Evolutionary conservation across 1,140 invertebrate genomes (phyloP).

Genomic region (Drosophila jambulina): DNA sequence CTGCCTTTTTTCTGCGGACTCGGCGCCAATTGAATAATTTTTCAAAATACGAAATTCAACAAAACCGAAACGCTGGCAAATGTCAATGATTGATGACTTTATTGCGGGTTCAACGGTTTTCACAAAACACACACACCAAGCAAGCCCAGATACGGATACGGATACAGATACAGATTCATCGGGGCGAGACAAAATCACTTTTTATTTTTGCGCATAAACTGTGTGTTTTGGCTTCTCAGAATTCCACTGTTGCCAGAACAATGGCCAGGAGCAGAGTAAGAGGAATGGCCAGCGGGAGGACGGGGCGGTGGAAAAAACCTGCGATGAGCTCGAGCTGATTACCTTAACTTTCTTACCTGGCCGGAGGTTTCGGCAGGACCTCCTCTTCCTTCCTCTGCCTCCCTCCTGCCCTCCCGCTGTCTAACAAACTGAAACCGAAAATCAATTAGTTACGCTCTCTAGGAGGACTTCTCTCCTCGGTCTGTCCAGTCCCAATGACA

Average conservation of each 20-base stretch:
- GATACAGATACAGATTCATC: slow-evolving; percentile 47
- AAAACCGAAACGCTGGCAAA: slow-evolving; percentile 71
- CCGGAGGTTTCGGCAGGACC: slow-evolving; percentile 19
- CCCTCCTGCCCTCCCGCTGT: slow-evolving; percentile 33
- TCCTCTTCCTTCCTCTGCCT: slow-evolving; percentile 32
- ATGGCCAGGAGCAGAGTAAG: slow-evolving; percentile 32
- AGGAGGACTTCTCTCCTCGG: slow-evolving; percentile 30
- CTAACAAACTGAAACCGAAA: slow-evolving; percentile 55
- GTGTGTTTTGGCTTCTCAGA: slow-evolving; percentile 76
- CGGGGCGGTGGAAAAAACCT: slow-evolving; percentile 67
- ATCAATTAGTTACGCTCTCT: slow-evolving; percentile 80
- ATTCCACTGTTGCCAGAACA: slow-evolving; percentile 65
- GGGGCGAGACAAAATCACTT: slow-evolving; percentile 69
- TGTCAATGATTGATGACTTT: slow-evolving; percentile 85
- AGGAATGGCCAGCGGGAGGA: slow-evolving; percentile 36
- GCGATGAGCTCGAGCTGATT: slow-evolving; percentile 72
- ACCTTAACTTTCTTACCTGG: slow-evolving; percentile 72
- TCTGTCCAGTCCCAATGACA: slow-evolving; percentile 60
- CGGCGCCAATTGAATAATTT: slow-evolving; percentile 77
- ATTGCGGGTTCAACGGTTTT: slow-evolving; percentile 83
- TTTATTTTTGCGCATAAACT: slow-evolving; percentile 77
- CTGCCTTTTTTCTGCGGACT: slow-evolving; percentile 18
- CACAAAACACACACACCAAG: slow-evolving; percentile 63
- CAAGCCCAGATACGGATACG: slow-evolving; percentile 37
- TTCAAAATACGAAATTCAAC: slow-evolving; percentile 56